Conservation (phyloP, 2,888 invertebrate species). For the Lissonota sp. region DNA sequence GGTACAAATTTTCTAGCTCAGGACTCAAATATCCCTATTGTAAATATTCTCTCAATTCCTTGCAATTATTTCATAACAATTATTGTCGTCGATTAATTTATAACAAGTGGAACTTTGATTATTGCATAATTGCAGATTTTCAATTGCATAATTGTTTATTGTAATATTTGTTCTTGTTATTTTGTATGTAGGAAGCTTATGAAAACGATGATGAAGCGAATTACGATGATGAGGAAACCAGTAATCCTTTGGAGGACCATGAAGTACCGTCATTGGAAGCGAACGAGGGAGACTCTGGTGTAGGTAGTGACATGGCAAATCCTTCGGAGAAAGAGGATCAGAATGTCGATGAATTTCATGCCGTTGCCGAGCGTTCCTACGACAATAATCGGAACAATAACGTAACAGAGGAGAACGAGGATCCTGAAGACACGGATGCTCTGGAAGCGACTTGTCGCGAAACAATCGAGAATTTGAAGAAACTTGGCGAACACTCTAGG, state of each 20-base stretch:
- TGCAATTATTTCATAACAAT: no score
- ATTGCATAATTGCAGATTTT: no score
- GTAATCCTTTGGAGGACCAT: slow-evolving; percentile 78
- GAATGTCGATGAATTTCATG: slow-evolving; percentile 79
- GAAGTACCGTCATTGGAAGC: slow-evolving; percentile 78
- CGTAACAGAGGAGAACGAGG: slow-evolving; percentile 76
- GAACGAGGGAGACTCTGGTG: slow-evolving; percentile 82
- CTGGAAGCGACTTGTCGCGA: slow-evolving; percentile 81
- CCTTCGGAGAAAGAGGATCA: slow-evolving; percentile 81
- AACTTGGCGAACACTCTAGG: slow-evolving; percentile 82
- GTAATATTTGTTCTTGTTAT: background rate
- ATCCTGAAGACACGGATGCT: slow-evolving; percentile 79
- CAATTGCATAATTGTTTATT: background rate
- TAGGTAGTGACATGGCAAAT: slow-evolving; percentile 82
- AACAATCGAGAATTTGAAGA: slow-evolving; percentile 82
- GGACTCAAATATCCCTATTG: no score
- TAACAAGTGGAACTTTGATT: background rate
- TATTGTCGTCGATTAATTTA: no score
- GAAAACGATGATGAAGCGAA: slow-evolving; percentile 63
- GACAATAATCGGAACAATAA: slow-evolving; percentile 73
- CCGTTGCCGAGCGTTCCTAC: slow-evolving; percentile 50
- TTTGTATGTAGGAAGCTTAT: slow-evolving; percentile 46
- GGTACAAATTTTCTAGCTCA: no score
- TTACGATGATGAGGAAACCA: slow-evolving; percentile 72
- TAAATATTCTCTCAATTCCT: no score